Evolutionary conservation across 2,113 vertebrate species (phyloP).

Genomic region (Oncorhynchus gorbuscha): DNA sequence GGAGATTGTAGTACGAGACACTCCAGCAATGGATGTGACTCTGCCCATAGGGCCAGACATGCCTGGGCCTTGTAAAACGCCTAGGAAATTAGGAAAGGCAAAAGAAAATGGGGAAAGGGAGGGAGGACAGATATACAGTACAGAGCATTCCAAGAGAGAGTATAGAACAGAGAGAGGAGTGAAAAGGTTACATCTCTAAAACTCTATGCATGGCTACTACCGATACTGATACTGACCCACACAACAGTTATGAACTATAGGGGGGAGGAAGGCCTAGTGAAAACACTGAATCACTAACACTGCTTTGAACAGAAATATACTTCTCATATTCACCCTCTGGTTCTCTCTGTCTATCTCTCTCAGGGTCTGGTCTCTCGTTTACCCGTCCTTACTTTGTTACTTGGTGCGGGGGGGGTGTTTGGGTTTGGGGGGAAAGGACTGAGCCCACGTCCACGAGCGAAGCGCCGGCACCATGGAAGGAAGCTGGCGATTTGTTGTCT

Average conservation of each 20-base stretch:
- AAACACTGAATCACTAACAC: conserved; percentile 35
- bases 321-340: conserved; percentile 12
- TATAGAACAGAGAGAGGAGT: conserved; percentile 48
- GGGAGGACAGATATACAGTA: conserved; percentile 33
- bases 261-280: conserved; percentile 2
- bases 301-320: conserved; percentile 31
- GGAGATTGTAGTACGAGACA: conserved; percentile 13
- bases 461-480: conserved; percentile 80
- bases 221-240: conserved; percentile 35
- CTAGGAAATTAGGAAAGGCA: conserved; percentile 52
- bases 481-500: conserved; percentile 70
- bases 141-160: conserved; percentile 54
- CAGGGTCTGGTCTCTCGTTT: conserved; percentile 28
- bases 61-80: conserved; percentile 35
- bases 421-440: conserved; percentile 70
- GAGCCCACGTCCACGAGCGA: conserved; percentile 82
- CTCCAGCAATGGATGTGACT: conserved; percentile 23
- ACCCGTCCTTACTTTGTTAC: conserved; percentile 61
- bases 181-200: conserved; percentile 36
- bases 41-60: conserved; percentile 6
- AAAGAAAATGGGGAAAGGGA: conserved; percentile 23
- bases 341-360: conserved; percentile 39
- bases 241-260: conserved; percentile 44
- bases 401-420: conserved; percentile 50
- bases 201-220: conserved; percentile 26